Evolutionary conservation across 1,140 invertebrate genomes (phyloP).

Genomic region (Chironomus striatipennis): DNA sequence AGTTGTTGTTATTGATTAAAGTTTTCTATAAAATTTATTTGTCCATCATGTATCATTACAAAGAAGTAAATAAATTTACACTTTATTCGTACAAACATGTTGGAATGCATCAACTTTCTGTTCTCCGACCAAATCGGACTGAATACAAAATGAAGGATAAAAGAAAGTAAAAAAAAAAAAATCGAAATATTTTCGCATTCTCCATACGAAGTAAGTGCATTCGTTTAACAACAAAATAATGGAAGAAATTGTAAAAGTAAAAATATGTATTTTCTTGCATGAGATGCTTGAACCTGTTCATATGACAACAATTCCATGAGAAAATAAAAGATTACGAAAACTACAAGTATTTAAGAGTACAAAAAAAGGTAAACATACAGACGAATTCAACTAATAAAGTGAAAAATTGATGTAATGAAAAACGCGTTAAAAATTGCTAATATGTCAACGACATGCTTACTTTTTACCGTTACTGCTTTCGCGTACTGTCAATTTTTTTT

Average conservation of each 20-base stretch:
- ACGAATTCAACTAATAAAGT: background rate
- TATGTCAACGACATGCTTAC: background rate
- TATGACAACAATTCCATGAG: background rate
- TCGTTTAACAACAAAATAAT: background rate
- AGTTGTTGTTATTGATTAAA: too few relatives aligned
- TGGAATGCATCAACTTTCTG: background rate
- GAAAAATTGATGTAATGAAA: background rate
- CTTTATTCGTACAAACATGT: background rate
- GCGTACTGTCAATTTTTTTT: background rate
- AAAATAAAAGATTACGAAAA: background rate
- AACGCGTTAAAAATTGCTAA: background rate
- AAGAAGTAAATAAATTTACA: background rate
- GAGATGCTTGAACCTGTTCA: background rate
- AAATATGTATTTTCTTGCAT: background rate
- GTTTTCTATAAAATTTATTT: too few relatives aligned
- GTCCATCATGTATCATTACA: too few relatives aligned
- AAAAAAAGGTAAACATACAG: background rate
- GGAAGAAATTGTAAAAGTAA: background rate
- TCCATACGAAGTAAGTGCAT: background rate
- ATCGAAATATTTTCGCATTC: background rate
- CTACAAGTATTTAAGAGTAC: too few relatives aligned
- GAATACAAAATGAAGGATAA: background rate
- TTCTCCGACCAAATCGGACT: background rate
- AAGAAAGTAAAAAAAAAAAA: background rate
- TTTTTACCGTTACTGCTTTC: constrained; percentile 1